Percentiles rank a stretch among this genome's conserved stretches.
phyloP scores from a whole-genome alignment of 2,888 invertebrate genomes.

The Pachydiplax longipennis region DNA sequence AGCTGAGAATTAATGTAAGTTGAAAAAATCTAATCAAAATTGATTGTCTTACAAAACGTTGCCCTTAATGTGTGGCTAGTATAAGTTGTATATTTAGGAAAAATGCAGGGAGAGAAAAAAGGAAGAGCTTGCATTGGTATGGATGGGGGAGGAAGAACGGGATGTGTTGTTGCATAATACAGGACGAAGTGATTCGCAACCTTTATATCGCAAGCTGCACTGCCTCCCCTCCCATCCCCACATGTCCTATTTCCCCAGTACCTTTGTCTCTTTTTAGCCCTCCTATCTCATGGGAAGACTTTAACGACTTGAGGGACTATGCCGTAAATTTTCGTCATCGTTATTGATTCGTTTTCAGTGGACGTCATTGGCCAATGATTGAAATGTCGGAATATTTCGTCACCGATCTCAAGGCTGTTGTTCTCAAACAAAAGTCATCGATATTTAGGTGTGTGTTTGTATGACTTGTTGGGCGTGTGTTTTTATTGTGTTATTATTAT shows the following conservation, averaged over 20 bases:
- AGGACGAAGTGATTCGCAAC: conserved; percentile 20
- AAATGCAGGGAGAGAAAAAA: neutral
- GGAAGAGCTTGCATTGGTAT: neutral
- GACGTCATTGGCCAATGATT: neutral
- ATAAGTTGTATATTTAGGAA: too few relatives aligned
- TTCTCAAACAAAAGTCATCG: neutral
- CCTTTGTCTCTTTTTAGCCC: neutral
- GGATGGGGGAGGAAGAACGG: neutral
- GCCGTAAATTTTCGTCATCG: neutral
- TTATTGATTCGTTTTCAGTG: too few relatives aligned
- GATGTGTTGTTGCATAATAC: conserved; percentile 15
- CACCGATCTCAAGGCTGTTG: neutral
- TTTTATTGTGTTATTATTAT: too few relatives aligned
- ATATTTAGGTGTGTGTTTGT: too few relatives aligned
- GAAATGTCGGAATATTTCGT: neutral
- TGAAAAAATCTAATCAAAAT: too few relatives aligned
- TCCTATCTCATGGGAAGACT: neutral
- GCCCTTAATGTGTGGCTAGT: too few relatives aligned
- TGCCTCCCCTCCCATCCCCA: neutral
- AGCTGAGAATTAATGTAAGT: too few relatives aligned
- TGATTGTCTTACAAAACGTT: too few relatives aligned
- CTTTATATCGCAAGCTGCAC: conserved; percentile 29
- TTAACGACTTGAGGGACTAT: neutral
- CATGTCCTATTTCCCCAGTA: neutral
- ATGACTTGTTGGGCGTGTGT: too few relatives aligned